Evolutionary conservation across 2,113 vertebrate genomes (phyloP).

Genomic region (Coturnix japonica): DNA sequence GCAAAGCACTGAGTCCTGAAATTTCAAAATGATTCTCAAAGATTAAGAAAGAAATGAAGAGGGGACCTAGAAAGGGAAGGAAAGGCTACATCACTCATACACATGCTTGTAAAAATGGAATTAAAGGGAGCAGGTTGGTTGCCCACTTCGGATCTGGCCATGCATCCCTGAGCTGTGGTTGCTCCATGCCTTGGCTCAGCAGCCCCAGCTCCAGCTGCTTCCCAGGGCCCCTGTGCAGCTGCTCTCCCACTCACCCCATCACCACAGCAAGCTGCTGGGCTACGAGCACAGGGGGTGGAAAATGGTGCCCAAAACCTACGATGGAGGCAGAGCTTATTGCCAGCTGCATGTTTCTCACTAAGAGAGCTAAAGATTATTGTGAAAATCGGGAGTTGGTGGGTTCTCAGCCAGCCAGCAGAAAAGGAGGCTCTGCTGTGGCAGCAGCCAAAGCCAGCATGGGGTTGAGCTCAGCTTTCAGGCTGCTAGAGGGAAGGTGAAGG

Average conservation of each 20-base stretch:
- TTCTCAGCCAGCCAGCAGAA: conserved; percentile 38
- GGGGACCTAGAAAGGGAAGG: not conserved
- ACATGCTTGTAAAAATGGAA: not conserved
- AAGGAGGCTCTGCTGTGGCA: conserved; percentile 61
- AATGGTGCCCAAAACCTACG: accelerated
- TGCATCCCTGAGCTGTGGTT: not conserved
- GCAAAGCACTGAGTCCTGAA: conserved; percentile 28
- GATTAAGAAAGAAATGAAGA: conserved; percentile 25
- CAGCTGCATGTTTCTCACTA: accelerated
- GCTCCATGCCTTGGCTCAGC: not conserved
- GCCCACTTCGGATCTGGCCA: not conserved
- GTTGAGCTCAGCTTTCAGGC: not conserved
- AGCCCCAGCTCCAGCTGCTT: not conserved
- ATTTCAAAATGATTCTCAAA: conserved; percentile 12
- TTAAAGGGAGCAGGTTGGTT: not conserved
- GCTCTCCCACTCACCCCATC: not conserved
- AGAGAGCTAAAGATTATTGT: not conserved
- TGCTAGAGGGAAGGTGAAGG: not conserved
- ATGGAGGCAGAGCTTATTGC: accelerated
- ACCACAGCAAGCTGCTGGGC: not conserved
- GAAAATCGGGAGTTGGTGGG: conserved; percentile 29
- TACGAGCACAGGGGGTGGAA: accelerated
- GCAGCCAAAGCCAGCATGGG: conserved; percentile 54
- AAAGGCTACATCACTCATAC: not conserved
- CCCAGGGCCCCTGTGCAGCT: not conserved